Evolutionary conservation across 2,888 invertebrate genomes (phyloP).

Genomic region (Drosophila borborema): DNA sequence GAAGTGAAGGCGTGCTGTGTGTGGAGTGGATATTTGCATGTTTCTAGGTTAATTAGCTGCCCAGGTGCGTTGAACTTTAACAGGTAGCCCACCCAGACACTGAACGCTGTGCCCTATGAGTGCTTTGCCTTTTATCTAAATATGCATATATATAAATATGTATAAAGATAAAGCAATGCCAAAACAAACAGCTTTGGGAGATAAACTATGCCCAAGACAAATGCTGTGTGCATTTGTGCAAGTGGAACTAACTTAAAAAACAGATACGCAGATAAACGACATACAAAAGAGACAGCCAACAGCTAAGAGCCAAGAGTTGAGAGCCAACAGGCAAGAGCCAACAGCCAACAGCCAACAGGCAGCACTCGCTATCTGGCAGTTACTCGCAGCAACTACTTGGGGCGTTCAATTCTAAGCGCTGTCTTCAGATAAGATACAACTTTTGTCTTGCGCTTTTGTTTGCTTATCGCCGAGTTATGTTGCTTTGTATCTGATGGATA

Average conservation of each 20-base stretch:
- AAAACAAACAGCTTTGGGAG: conserved; percentile 21
- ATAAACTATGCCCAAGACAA: conserved; percentile 29
- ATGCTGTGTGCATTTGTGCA: conserved; percentile 59
- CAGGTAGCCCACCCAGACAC: conserved; percentile 21
- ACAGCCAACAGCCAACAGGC: neutral
- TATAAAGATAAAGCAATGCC: conserved; percentile 16
- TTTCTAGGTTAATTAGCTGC: conserved; percentile 75
- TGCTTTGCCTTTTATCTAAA: conserved; percentile 23
- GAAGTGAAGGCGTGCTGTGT: conserved; percentile 56
- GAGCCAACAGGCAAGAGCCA: conserved; percentile 8
- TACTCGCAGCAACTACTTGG: conserved; percentile 9
- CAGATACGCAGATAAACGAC: conserved; percentile 48
- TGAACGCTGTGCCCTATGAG: conserved; percentile 11
- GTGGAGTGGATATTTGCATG: conserved; percentile 71
- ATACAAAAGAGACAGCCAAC: conserved; percentile 16
- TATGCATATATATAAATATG: conserved; percentile 3
- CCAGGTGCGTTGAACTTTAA: conserved; percentile 68
- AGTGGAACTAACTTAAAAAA: conserved; percentile 41
- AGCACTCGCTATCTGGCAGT: conserved; percentile 9
- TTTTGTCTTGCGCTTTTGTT: conserved; percentile 30
- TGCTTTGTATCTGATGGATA: conserved; percentile 24
- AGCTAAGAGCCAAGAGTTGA: conserved; percentile 5
- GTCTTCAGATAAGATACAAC: conserved; percentile 52
- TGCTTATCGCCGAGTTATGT: conserved; percentile 46
- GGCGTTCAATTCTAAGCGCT: conserved; percentile 55